Conservation (phyloP, 2,888 invertebrate genomes). For the Apodemia duryi region DNA sequence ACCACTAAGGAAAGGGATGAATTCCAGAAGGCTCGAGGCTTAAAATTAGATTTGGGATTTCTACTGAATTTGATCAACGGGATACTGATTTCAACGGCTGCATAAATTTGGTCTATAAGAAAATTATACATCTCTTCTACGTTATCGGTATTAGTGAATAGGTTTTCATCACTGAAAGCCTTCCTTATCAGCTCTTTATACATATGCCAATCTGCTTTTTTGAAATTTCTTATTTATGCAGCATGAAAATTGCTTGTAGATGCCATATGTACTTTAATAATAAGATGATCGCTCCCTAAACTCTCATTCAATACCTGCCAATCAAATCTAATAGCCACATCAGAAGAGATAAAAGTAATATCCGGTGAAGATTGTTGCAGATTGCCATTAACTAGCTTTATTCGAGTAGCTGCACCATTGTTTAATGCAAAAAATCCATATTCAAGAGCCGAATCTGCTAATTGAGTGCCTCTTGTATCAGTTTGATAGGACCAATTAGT, state of each 20-base stretch:
- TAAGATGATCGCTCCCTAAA: background rate
- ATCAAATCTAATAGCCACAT: constrained; percentile 7
- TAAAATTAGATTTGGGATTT: background rate
- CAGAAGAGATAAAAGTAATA: constrained; percentile 5
- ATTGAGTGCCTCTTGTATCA: constrained; percentile 20
- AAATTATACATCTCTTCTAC: background rate
- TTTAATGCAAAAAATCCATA: constrained; percentile 16
- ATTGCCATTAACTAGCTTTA: constrained; percentile 9
- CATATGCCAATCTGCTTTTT: background rate
- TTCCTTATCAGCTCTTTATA: background rate
- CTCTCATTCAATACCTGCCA: constrained; percentile 3
- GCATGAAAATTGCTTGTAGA: background rate
- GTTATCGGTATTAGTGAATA: background rate
- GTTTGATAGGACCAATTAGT: constrained; percentile 14
- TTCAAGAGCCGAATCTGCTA: constrained; percentile 13
- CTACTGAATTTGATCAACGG: background rate
- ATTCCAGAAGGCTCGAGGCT: too few relatives aligned
- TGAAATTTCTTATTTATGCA: background rate
- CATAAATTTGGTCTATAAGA: background rate
- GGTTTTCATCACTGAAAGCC: background rate
- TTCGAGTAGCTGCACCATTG: background rate
- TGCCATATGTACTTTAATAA: background rate
- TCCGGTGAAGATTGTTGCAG: constrained; percentile 12
- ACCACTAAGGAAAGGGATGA: background rate
- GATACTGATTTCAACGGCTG: background rate